These are phyloP conservation scores for Melanotus villosus DNA, from an alignment of 2,888 invertebrate species.

Conservation along the genomic window DNA sequence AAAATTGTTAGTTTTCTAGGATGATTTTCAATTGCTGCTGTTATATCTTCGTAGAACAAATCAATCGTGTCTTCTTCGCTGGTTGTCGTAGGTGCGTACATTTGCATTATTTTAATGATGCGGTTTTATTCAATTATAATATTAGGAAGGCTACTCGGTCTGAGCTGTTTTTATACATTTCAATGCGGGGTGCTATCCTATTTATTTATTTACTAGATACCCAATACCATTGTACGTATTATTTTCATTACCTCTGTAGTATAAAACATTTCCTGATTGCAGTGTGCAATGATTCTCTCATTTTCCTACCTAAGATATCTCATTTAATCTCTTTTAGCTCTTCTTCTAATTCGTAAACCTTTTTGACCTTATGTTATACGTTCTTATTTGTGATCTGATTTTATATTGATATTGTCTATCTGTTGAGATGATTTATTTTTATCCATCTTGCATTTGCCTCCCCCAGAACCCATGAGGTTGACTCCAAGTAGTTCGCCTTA, in stretches of 20 bases:
- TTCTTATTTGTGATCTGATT: too few species aligned
- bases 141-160: background rate
- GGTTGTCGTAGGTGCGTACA: background rate
- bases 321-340: too few species aligned
- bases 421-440: too few species aligned
- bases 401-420: too few species aligned
- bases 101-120: background rate
- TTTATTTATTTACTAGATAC: background rate
- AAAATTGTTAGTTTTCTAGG: constrained; percentile 1
- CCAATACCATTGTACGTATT: background rate
- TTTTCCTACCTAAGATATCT: too few species aligned
- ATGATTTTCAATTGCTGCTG: constrained; percentile 5
- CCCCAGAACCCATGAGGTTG: too few species aligned
- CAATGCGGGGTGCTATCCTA: background rate
- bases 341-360: too few species aligned
- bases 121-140: background rate
- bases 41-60: background rate
- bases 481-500: too few species aligned
- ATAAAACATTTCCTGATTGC: background rate
- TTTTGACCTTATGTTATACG: too few species aligned
- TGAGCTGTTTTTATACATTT: background rate
- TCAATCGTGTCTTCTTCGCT: background rate
- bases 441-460: too few species aligned
- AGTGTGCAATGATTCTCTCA: background rate
- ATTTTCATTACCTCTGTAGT: background rate